Evolutionary conservation across 2,113 vertebrate species (phyloP).

Genomic region (Brachyhypopomus gauderio): DNA sequence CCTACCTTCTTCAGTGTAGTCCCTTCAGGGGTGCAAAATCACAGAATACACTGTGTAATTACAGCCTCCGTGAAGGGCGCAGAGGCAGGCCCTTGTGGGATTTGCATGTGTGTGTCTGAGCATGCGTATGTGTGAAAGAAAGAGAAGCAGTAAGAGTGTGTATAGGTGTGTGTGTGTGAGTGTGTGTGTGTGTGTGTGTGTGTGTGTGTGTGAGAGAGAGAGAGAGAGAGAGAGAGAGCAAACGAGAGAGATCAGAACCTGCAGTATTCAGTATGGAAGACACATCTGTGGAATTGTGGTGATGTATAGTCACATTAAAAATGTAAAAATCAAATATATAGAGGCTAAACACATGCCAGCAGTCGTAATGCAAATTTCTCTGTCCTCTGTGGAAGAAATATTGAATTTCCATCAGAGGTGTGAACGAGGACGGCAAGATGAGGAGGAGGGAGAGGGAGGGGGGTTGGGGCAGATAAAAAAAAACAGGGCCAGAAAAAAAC

Average conservation of each 20-base stretch:
- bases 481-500: conserved; percentile 20
- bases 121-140: conserved; percentile 2
- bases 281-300: background rate
- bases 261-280: background rate
- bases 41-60: conserved; percentile 57
- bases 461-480: conserved; percentile 13
- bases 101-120: conserved; percentile 35
- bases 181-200: conserved; percentile 4
- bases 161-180: no score
- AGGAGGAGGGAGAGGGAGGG: background rate
- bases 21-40: conserved; percentile 52
- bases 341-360: background rate
- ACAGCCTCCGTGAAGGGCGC: conserved; percentile 60
- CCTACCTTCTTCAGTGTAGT: conserved; percentile 42
- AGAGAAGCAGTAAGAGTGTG: no score
- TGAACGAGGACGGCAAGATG: conserved; percentile 14
- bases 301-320: conserved; percentile 7
- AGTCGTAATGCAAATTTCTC: background rate
- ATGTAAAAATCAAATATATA: background rate
- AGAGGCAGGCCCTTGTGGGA: conserved; percentile 31
- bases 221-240: background rate
- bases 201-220: conserved; percentile 2
- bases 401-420: conserved; percentile 43
- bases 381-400: conserved; percentile 35
- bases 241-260: background rate